A percentile compares a stretch with the other conserved stretches of the same genome.
These are phyloP conservation scores for Lateolabrax maculatus DNA, from an alignment of 2,797 vertebrate genomes.

Conservation along the genomic window DNA sequence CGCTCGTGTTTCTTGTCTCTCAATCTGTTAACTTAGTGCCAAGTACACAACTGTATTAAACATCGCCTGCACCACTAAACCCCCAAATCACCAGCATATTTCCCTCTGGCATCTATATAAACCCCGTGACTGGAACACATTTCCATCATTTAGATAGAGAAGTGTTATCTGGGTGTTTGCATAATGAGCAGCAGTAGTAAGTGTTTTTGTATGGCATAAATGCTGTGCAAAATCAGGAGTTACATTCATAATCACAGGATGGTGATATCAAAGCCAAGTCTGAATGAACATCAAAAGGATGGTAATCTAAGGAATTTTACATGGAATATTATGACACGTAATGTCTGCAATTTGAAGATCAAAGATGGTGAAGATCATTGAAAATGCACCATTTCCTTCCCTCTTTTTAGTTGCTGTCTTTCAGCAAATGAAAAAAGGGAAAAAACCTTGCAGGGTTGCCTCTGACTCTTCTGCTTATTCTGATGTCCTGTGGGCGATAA, in stretches of 20 bases:
- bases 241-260: conserved; percentile 40
- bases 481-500: conserved; percentile 52
- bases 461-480: conserved; percentile 44
- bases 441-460: conserved; percentile 28
- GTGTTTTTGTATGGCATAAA: conserved; percentile 35
- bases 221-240: conserved; percentile 40
- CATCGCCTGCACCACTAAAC: conserved; percentile 56
- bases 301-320: conserved; percentile 63
- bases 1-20: conserved; percentile 53
- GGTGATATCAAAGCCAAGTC: conserved; percentile 51
- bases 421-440: conserved; percentile 8
- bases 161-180: conserved; percentile 44
- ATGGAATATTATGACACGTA: conserved; percentile 62
- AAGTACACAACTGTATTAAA: conserved; percentile 67
- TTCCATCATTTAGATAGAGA: conserved; percentile 49
- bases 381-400: conserved; percentile 55
- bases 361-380: conserved; percentile 66
- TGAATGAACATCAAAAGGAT: conserved; percentile 60
- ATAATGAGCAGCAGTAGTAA: conserved; percentile 43
- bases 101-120: conserved; percentile 58
- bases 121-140: conserved; percentile 53
- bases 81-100: conserved; percentile 69
- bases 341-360: conserved; percentile 74
- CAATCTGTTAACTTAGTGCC: conserved; percentile 63
- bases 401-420: conserved; percentile 20